These are phyloP conservation scores for Atta colombica DNA, from an alignment of 1,140 invertebrate species.

Conservation along the genomic window DNA sequence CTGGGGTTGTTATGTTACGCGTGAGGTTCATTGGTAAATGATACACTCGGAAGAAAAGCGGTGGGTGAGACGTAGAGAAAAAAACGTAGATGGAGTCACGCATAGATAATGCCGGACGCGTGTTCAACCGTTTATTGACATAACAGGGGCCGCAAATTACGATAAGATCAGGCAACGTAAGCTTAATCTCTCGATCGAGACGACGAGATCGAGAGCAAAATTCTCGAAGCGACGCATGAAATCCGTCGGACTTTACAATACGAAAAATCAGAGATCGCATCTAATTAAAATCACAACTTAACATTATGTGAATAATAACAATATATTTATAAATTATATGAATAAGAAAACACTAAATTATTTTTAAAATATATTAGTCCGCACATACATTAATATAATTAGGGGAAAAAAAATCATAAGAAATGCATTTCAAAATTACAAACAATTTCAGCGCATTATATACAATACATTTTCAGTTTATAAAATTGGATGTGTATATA, in stretches of 20 bases:
- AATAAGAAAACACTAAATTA: neutral
- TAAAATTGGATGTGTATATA: too few species aligned
- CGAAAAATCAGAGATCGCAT: too few species aligned
- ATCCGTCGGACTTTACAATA: neutral
- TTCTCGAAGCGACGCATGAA: conserved; percentile 18
- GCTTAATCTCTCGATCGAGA: conserved; percentile 35
- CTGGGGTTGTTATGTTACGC: conserved; percentile 45
- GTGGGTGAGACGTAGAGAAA: conserved; percentile 25
- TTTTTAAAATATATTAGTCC: neutral
- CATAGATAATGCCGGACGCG: conserved; percentile 72
- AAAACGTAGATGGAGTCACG: conserved; percentile 57
- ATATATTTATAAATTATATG: neutral
- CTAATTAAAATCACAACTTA: neutral
- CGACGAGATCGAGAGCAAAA: conserved; percentile 1
- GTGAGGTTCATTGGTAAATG: conserved; percentile 66
- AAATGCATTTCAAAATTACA: neutral
- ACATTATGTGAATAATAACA: neutral
- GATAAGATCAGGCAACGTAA: conserved; percentile 71
- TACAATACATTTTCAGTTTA: too few species aligned
- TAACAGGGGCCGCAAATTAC: conserved; percentile 64
- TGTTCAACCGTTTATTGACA: conserved; percentile 71
- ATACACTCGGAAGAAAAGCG: conserved; percentile 65
- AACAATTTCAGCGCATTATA: too few species aligned
- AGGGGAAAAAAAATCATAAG: neutral
- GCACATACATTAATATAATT: neutral